Evolutionary conservation across 1,140 invertebrate species (phyloP), one percentile per base, ranked within the genome.

Genomic region (Atta cephalotes): DNA sequence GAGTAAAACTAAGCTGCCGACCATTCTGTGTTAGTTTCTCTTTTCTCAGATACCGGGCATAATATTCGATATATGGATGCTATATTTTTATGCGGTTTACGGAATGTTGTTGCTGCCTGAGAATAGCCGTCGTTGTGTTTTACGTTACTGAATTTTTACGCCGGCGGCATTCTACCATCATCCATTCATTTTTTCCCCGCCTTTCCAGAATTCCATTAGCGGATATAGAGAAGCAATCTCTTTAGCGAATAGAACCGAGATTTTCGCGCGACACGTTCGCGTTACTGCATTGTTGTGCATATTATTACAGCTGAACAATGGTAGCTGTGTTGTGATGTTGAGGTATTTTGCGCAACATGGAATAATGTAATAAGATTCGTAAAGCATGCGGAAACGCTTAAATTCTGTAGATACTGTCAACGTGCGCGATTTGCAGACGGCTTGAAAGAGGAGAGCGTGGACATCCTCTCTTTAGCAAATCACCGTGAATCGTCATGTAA

Each of bases 61-160:
- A 51, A 10, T 76, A 76, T 76, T 76, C 25, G 56, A 84, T 63
- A 74, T 35, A 76, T 35, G 45, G 56, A 9, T 21, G 53, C 14
- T 72, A 25, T 21, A 25, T 72, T 82, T 82, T 82, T 74, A 56
- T 35, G 10, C 66, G 66, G 21, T 71, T 71, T 82, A 74, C 45
- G 21, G n/a, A 51, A 84, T 49, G 25, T 72, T 71, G 21, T 72
- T 45, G 51, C 31, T 25, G 65, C 28, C 65, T 39, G 21, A 70
- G 66, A 81, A 81, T 45, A n/a, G 39, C 18, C 21, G 39, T 18
- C 31, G 39, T 76, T 84, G 25, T 76, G 49, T 62, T 84, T 84
- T 76, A 74, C 25, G 80, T 65, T 62, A 82, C 56, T 74, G 25
- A 21, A 45, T 25, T 74, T 62, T 74, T 82, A 82, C 18, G 68